phyloP scores from a whole-genome alignment of 2,113 vertebrate genomes.

The Seriola rivoliana region DNA sequence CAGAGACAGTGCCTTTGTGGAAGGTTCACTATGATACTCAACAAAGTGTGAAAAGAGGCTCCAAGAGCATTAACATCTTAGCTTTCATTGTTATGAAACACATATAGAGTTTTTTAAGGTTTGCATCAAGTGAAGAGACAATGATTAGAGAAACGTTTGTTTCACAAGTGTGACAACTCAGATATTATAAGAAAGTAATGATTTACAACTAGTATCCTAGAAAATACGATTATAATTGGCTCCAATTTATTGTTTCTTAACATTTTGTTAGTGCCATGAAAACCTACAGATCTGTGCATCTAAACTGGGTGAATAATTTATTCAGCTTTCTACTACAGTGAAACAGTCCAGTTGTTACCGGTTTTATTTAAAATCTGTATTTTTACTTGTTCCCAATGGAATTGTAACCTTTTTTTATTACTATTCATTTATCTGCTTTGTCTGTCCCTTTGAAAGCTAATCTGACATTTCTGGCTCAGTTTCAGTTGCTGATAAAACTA shows the following conservation, averaged over 20 bases:
- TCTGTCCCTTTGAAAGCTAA: not conserved
- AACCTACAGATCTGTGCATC: not conserved
- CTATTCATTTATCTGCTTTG: no score
- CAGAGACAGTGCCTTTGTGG: constrained; percentile 34
- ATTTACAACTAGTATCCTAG: not conserved
- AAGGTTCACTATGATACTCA: constrained; percentile 22
- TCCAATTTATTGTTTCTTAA: not conserved
- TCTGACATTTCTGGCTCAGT: not conserved
- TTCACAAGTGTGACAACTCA: not conserved
- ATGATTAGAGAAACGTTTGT: not conserved
- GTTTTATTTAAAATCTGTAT: not conserved
- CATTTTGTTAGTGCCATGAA: not conserved
- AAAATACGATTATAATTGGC: not conserved
- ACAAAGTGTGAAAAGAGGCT: constrained; percentile 17
- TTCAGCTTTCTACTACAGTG: not conserved
- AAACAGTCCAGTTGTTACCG: not conserved
- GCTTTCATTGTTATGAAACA: constrained; percentile 32
- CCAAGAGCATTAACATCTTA: constrained; percentile 24
- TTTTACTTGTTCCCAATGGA: not conserved
- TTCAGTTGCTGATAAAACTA: not conserved
- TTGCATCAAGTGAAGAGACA: not conserved
- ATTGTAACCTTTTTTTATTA: not conserved
- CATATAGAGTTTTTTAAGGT: constrained; percentile 1
- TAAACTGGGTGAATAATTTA: not conserved
- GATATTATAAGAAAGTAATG: not conserved